Conservation (phyloP, 2,797 vertebrate species). For the Manis pentadactyla region DNA sequence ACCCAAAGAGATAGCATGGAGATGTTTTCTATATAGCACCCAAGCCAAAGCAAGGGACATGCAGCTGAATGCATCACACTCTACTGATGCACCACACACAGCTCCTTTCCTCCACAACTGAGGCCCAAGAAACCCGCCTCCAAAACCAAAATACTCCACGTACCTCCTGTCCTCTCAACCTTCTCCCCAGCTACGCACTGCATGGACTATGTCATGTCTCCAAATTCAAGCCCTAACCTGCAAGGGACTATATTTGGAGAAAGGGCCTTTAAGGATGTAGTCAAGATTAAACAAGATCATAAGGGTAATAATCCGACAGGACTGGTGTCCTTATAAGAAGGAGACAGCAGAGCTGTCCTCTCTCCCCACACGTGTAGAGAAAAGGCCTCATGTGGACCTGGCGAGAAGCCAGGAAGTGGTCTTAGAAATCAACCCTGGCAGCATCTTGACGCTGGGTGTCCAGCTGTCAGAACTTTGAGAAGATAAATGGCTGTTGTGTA, state of each 20-base stretch:
- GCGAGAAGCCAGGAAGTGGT: not conserved
- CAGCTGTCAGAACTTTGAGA: not conserved
- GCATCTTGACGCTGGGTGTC: not conserved
- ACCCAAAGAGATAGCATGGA: not conserved
- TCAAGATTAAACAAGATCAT: not conserved
- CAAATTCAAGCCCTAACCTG: not conserved
- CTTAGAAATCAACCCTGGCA: not conserved
- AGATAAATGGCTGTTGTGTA: not conserved
- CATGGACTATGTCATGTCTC: not conserved
- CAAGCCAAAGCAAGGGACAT: not conserved
- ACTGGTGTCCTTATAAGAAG: not conserved
- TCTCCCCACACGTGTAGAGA: too few relatives aligned
- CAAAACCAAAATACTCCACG: not conserved
- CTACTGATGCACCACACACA: not conserved
- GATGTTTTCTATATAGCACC: not conserved
- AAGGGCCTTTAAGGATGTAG: not conserved
- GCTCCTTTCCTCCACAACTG: not conserved
- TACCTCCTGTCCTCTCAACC: not conserved
- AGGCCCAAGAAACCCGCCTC: not conserved
- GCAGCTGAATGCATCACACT: accelerated
- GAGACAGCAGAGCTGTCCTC: not conserved
- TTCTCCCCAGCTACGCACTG: not conserved
- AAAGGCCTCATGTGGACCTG: not conserved
- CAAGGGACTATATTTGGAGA: not conserved
- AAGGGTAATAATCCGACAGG: not conserved